Conservation (phyloP, 2,888 invertebrate species). For the Eledona agricola region DNA sequence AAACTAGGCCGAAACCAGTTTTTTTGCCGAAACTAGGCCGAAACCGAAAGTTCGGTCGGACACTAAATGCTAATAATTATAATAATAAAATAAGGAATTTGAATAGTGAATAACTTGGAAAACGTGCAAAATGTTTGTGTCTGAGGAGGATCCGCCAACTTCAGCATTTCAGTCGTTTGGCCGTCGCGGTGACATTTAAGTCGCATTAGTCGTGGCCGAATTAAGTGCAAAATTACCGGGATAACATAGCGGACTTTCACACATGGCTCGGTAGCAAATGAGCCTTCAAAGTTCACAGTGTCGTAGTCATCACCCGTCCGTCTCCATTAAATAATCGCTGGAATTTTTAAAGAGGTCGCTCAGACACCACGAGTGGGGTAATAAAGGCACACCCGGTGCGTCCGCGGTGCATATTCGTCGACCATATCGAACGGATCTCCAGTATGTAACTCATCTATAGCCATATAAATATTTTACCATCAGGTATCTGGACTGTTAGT, state of each 20-base stretch:
- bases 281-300: constrained; percentile 35
- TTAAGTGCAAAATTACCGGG: constrained; percentile 26
- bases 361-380: neutral
- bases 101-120: too few species aligned
- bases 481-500: constrained; percentile 53
- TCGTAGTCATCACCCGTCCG: constrained; percentile 12
- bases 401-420: constrained; percentile 1
- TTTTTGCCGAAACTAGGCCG: too few species aligned
- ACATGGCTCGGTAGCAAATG: constrained; percentile 35
- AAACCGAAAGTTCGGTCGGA: too few species aligned
- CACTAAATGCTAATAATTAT: too few species aligned
- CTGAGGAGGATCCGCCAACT: too few species aligned
- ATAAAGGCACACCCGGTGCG: neutral
- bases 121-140: too few species aligned
- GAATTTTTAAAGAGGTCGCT: constrained; percentile 8
- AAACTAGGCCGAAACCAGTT: too few species aligned
- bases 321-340: constrained; percentile 14
- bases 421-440: constrained; percentile 48
- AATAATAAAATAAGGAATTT: too few species aligned
- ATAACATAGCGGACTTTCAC: constrained; percentile 36
- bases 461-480: constrained; percentile 56
- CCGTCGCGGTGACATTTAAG: too few species aligned
- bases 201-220: too few species aligned
- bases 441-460: constrained; percentile 55
- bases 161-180: too few species aligned